Evolutionary conservation across 2,797 vertebrate species (phyloP), one percentile per base, ranked within the genome.

Genomic region (Argya squamiceps): DNA sequence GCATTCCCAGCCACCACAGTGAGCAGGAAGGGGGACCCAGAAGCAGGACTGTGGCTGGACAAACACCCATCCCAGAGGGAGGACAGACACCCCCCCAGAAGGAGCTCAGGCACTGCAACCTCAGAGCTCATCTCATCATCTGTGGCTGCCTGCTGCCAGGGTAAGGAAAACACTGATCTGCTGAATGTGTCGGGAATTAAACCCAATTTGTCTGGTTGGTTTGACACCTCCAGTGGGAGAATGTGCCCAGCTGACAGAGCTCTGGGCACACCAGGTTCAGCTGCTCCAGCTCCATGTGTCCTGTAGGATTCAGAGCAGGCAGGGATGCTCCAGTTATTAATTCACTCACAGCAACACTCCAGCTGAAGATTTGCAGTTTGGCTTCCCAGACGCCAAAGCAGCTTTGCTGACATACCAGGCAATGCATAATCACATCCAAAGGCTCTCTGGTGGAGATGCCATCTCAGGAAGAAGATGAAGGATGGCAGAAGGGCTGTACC

Each of bases 71-170:
- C 30, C 15, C 23, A 4, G 27, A 36, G 26, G 41, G 34, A 74
- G 30, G 41, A 19, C 59, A 21, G 55, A 78, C 46, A 43, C 3
- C 4, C 6, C 30, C 21, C 23, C 39, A 37, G 14, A 26, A 36
- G n/a, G 30, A 69, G 36, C 43, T 24, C 64, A 13, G 41, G 23
- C 64, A 43, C 10, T 1, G 0, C 4, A 32, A 8, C 2, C 1
- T 1, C 36, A 43, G 30, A 59, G 22, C 52, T 65, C 68, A 15
- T 53, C 14, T 50, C 11, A 62, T 27, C 56, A 52, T 2, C 46
- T n/a, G 4, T 0, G 17, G 16, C 16, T 46, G 29, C 44, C 46
- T 24, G 29, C 0, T 0, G 64, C 37, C 67, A 37, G 1, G 5
- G 36, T 1, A 41, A 44, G 49, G n/a, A n/a, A n/a, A n/a, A n/a